Percentiles rank a stretch among this genome's conserved stretches.
These are phyloP conservation scores for Chloroceryle aenea DNA, from an alignment of 2,113 vertebrate genomes.

Conservation along the genomic window DNA sequence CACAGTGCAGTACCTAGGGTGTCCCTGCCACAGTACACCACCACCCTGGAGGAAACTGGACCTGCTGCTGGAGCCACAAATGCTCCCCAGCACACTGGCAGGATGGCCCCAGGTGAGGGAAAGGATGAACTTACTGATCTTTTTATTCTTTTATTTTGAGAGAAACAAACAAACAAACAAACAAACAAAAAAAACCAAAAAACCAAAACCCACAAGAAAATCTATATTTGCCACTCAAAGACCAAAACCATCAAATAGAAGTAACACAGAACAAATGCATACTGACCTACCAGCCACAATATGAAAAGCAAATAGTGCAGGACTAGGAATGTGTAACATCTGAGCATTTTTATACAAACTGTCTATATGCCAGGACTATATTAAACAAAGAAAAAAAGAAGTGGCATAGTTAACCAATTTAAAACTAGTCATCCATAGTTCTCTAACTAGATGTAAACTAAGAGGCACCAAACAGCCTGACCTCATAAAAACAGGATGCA, in stretches of 20 bases:
- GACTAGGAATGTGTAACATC: not conserved
- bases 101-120: not conserved
- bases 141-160: not conserved
- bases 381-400: rapidly evolving
- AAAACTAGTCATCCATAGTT: not conserved
- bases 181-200: no score
- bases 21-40: not conserved
- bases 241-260: not conserved
- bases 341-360: not conserved
- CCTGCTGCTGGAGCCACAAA: not conserved
- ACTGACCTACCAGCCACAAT: not conserved
- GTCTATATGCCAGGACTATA: not conserved
- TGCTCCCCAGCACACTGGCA: not conserved
- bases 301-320: not conserved
- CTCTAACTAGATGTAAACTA: not conserved
- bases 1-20: no score
- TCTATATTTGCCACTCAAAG: not conserved
- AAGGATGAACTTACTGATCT: not conserved
- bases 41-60: no score
- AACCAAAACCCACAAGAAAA: no score
- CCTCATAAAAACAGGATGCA: not conserved
- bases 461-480: not conserved
- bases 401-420: not conserved
- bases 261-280: not conserved
- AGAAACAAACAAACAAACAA: no score